These are phyloP conservation scores for Craniophora ligustri DNA, from an alignment of 2,888 invertebrate genomes.

Conservation along the genomic window DNA sequence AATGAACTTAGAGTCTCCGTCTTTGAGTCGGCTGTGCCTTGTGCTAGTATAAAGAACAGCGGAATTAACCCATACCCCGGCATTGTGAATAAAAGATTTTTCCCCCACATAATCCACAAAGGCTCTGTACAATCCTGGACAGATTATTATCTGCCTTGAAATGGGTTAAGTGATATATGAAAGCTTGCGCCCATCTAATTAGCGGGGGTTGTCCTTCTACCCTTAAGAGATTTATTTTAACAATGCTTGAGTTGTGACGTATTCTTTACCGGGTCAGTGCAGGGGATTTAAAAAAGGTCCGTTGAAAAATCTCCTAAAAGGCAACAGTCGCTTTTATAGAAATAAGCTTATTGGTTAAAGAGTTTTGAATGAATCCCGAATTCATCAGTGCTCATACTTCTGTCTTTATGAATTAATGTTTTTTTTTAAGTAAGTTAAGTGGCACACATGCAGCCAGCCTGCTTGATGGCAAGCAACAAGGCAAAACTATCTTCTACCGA, in stretches of 20 bases:
- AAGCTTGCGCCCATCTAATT: slow-evolving; percentile 45
- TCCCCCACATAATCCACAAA: slow-evolving; percentile 33
- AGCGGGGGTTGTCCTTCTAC: slow-evolving; percentile 25
- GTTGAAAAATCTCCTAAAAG: slow-evolving; percentile 2
- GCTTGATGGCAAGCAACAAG: no score
- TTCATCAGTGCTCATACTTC: no score
- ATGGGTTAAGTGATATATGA: slow-evolving; percentile 46
- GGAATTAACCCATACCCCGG: slow-evolving; percentile 3
- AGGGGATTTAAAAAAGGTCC: slow-evolving; percentile 38
- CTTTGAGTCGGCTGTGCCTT: no score
- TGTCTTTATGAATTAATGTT: no score
- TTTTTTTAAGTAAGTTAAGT: no score
- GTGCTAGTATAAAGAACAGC: no score
- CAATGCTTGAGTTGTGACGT: slow-evolving; percentile 28
- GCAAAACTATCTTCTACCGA: no score
- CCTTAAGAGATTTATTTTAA: slow-evolving; percentile 45
- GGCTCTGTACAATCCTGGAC: slow-evolving; percentile 14
- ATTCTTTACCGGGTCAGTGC: slow-evolving; percentile 1
- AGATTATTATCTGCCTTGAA: slow-evolving; percentile 42
- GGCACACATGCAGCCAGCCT: no score
- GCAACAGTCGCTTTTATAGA: neutral
- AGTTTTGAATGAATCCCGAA: no score
- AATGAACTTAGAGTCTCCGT: no score
- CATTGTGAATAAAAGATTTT: slow-evolving; percentile 18
- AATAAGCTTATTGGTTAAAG: no score